A percentile compares a stretch with the other conserved stretches of the same genome.
phyloP scores from a whole-genome alignment of 2,113 vertebrate species.

The Dendrocopos noguchii region DNA sequence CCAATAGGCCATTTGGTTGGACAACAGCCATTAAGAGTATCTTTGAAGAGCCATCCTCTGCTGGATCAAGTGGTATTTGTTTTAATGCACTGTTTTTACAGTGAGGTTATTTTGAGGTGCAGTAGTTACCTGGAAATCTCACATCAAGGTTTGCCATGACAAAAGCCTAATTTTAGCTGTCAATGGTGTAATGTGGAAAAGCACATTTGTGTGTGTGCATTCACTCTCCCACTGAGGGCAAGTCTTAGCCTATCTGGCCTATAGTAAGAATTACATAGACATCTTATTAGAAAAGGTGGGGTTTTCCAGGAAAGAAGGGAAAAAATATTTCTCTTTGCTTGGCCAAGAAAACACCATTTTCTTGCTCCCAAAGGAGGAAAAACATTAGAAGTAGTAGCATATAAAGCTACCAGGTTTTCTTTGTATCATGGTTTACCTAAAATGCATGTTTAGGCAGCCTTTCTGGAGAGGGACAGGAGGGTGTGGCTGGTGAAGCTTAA shows the following conservation, averaged over 20 bases:
- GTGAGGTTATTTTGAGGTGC: background rate
- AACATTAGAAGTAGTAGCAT: background rate
- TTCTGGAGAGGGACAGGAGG: background rate
- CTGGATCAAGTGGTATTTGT: background rate
- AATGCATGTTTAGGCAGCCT: background rate
- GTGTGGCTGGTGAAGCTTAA: background rate
- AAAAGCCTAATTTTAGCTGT: background rate
- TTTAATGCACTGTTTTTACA: background rate
- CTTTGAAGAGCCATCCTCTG: background rate
- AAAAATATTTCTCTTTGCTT: background rate
- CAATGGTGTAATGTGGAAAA: background rate
- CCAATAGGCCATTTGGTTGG: background rate
- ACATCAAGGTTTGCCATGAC: background rate
- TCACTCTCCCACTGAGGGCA: background rate
- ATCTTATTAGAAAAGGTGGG: background rate
- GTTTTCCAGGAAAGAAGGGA: background rate
- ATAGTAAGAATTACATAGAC: background rate
- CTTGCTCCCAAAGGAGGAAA: background rate
- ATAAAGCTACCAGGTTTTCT: background rate
- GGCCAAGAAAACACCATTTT: background rate
- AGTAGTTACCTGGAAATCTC: background rate
- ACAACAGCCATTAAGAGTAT: background rate
- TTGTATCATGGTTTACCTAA: background rate
- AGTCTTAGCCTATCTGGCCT: background rate
- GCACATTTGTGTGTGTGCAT: fast-evolving